Evolutionary conservation across 1,140 invertebrate species (phyloP), one percentile per base, ranked within the genome.

Genomic region (Trichomalopsis sarcophagae): DNA sequence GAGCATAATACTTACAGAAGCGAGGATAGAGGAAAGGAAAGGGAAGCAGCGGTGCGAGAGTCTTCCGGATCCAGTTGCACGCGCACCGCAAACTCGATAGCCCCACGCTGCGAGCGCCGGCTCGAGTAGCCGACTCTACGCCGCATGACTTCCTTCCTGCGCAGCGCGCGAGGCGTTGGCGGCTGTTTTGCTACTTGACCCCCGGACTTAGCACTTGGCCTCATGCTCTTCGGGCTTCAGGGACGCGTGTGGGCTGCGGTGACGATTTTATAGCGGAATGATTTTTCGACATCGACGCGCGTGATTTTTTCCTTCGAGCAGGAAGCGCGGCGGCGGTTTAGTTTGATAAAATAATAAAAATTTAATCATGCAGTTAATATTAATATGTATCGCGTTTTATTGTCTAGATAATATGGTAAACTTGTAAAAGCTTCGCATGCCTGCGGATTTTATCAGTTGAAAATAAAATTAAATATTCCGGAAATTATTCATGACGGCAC

Each of bases 51-150:
- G 74, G 17, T 23, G 50, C 55, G 21, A 30, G 55, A 66, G 78
- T 62, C 77, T 81, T 75, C 69, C 78, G 84, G 69, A 85, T 85
- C 71, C 27, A 44, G 78, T 85, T 85, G 66, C 84, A 76, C 23
- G 14, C 55, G 55, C 55, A 50, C 50, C 84, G 50, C 84, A 66
- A 84, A 85, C 84, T 55, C 78, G 84, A 85, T 85, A 85, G 69
- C 71, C 40, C 14, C 68, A 21, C 47, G 68, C 36, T 50, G 36
- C 7, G 79, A 23, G 17, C 14, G 13, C 50, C 47, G 71, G 7
- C 40, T 50, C 81, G 40, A 55, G 44, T 73, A 17, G 21, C 23
- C 66, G 66, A 11, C 14, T 44, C 40, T 23, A 68, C 71, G 69
- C 33, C 80, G 17, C 69, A 40, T 10, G 82, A 84, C 83, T 84